Evolutionary conservation across 2,113 vertebrate species (phyloP).

Genomic region (Triplophysa siluroides): DNA sequence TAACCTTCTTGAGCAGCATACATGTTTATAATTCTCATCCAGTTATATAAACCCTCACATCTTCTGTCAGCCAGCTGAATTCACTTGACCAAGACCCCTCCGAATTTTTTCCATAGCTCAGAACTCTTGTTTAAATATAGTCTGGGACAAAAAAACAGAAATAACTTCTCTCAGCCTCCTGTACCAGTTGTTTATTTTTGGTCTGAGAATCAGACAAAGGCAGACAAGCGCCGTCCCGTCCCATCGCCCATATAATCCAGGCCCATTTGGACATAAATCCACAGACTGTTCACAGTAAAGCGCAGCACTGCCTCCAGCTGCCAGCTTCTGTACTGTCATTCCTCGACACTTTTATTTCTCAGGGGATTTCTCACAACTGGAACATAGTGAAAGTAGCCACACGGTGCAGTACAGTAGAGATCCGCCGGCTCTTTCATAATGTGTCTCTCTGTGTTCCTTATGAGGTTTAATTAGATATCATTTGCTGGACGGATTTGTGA

Average conservation of each 20-base stretch:
- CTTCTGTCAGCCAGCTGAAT: too few species aligned
- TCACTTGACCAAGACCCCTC: neutral
- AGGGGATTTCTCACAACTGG: conserved; percentile 23
- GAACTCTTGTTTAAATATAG: neutral
- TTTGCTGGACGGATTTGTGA: conserved; percentile 49
- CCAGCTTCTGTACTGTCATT: conserved; percentile 12
- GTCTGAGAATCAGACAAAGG: neutral
- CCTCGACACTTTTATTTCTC: conserved; percentile 5
- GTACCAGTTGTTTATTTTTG: conserved; percentile 12
- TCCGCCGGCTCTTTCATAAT: conserved; percentile 9
- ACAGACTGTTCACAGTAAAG: neutral
- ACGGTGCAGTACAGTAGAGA: conserved; percentile 3
- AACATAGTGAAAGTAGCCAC: neutral
- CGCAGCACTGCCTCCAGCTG: neutral
- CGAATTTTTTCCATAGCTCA: neutral
- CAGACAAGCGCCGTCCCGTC: neutral
- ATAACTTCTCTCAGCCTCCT: neutral
- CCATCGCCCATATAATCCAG: neutral
- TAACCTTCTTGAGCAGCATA: neutral
- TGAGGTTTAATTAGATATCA: conserved; percentile 61
- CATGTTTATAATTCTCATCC: too few species aligned
- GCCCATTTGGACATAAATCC: conserved; percentile 4
- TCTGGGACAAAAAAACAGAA: neutral
- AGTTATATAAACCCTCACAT: too few species aligned
- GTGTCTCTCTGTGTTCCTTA: neutral